Evolutionary conservation across 2,113 vertebrate species (phyloP), one percentile per base, ranked within the genome.

Genomic region (Thamnophis sirtalis): DNA sequence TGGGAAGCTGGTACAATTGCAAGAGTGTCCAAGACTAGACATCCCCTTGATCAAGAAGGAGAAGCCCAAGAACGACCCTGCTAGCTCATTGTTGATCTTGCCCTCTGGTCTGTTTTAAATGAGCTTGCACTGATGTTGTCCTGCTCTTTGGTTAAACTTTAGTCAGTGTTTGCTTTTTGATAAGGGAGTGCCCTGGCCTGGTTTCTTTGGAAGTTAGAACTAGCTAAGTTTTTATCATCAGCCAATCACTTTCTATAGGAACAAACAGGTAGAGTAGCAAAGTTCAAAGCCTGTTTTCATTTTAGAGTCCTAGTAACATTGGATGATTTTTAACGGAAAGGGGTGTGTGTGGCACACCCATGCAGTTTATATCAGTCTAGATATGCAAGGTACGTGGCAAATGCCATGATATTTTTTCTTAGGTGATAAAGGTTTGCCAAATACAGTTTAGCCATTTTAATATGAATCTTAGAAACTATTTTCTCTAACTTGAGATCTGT

Each of bases 231-330:
- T 91, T 87, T 11, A 0, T 84, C 91, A 38, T 26, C 53, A 85
- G 48, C 68, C 87, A 92, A 85, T 89, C 0, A 0, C 0, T 0
- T 38, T 89, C 13, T 0, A 0, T 60, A 94, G 22, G 89, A 0
- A 49, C 9, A 3, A 89, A 92, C 38, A 90, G 7, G 88, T 91
- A 94, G 80, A 91, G 93, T 94, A 96, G 43, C 90, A 93, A 89
- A 97, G 96, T 95, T 96, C 96, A 94, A 92, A 53, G 60, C 63
- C 93, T 93, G 92, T 96, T 96, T 96, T 55, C 55, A 84, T 84
- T 90, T 88, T 56, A 49, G n/a, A 93, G 88, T 60, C 43, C 38
- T 51, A 88, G 63, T 50, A 80, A 53, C 26, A 17, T 43, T 6
- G 63, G 63, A 48, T 93, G 80, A 10, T 87, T 95, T 91, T 93